Base-by-base conservation (phyloP, 2,113 vertebrate genomes). In the Caranx melampygus region DNA sequence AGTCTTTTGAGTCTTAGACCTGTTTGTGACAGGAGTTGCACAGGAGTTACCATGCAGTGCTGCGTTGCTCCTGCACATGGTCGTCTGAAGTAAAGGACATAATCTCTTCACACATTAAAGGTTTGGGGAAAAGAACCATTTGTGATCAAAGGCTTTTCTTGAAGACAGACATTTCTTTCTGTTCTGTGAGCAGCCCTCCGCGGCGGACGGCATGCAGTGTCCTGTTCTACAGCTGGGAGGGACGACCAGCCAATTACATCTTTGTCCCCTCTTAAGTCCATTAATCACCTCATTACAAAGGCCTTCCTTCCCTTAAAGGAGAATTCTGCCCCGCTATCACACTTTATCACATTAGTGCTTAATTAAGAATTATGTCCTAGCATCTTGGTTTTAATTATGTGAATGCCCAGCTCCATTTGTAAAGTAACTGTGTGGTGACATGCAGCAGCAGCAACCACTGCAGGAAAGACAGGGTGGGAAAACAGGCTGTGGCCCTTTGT, bases 341-440 rank as follows among this genome's bases (percentile, higher is more conserved):
- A 83, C 90, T 95, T 96, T 95, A 97, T 96, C 96, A 94, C 94
- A 94, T 97, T 96, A 96, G 89, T 54, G 90, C 95, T 96, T 97
- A 97, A 97, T 98, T 97, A 97, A 96, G 95, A 97, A 95, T 95
- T 94, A 96, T 96, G 95, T 96, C 93, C 86, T 79, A 93, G 94
- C 94, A 95, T 95, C 94, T 94, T 93, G 91, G 92, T 94, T 95
- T 96, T 96, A 96, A 96, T 97, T 97, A 96, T 94, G 93, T 31
- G 20, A 0, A 91, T 93, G 92, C 92, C 91, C 90, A 81, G 79
- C 91, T 94, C 92, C 95, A 95, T 95, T 95, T 88, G 93, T 95
- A 95, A 95, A 89, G 87, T 77, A 89, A 91, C 91, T 70, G 61
- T 72, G 75, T 72, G 72, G 67, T 66, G 81, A 87, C 84, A 82